phyloP scores from a whole-genome alignment of 2,797 vertebrate genomes.

The Florisuga fusca region DNA sequence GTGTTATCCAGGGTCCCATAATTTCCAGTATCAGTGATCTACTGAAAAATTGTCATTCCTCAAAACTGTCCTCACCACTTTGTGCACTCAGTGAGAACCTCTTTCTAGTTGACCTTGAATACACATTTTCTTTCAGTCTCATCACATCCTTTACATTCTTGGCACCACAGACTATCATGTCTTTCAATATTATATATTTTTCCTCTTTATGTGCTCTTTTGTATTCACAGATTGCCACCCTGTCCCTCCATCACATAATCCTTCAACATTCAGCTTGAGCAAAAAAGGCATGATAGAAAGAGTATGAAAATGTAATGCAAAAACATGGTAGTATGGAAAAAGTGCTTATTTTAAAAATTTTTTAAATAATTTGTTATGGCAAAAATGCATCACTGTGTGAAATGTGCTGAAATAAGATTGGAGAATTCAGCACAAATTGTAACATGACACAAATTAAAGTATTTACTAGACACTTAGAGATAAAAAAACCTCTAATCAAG shows the following conservation, averaged over 20 bases:
- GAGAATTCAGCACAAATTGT: slow-evolving; percentile 15
- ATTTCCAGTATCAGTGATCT: not conserved
- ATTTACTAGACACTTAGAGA: slow-evolving; percentile 45
- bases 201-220: not conserved
- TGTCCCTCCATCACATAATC: not conserved
- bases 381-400: not conserved
- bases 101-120: not conserved
- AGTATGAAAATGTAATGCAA: not conserved
- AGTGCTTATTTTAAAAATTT: not conserved
- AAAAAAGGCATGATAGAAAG: not conserved
- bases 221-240: not conserved
- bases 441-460: slow-evolving; percentile 47
- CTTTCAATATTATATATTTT: not conserved
- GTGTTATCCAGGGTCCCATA: not conserved
- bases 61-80: not conserved
- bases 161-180: not conserved
- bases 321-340: not conserved
- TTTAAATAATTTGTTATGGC: not conserved
- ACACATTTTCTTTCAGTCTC: not conserved
- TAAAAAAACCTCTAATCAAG: slow-evolving; percentile 16
- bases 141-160: not conserved
- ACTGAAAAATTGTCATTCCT: not conserved
- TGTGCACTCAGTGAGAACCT: accelerated
- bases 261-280: not conserved
- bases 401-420: not conserved